phyloP scores from a whole-genome alignment of 2,797 vertebrate genomes.

The Myotis daubentonii region DNA sequence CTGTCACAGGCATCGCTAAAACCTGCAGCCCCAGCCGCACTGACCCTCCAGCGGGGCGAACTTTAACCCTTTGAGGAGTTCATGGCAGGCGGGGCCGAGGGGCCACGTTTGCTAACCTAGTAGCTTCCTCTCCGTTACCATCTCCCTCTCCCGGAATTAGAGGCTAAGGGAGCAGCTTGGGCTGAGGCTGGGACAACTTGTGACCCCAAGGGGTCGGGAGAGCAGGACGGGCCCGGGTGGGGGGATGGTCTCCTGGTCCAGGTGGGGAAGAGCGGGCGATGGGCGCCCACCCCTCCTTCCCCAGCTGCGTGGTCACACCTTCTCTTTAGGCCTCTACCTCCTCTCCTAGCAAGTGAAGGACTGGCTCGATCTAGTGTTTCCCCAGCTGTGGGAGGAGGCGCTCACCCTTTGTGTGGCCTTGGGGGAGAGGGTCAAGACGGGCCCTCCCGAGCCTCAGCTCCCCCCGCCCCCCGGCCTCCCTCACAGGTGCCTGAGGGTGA shows the following conservation, averaged over 20 bases:
- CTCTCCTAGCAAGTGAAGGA: not conserved
- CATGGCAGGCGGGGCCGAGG: slow-evolving; percentile 42
- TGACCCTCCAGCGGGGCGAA: slow-evolving; percentile 74
- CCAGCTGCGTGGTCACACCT: not conserved
- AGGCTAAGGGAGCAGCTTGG: slow-evolving; percentile 67
- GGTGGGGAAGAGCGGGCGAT: not conserved
- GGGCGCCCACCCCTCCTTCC: not conserved
- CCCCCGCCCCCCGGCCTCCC: not conserved
- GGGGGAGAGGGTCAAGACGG: not conserved
- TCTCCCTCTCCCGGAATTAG: slow-evolving; percentile 24
- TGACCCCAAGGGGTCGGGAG: slow-evolving; percentile 19
- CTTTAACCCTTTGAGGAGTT: slow-evolving; percentile 93
- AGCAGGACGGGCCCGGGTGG: not conserved
- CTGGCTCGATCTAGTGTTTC: not conserved
- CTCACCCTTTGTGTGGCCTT: not conserved
- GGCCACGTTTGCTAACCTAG: not conserved
- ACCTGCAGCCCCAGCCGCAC: slow-evolving; percentile 69
- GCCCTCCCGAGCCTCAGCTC: not conserved
- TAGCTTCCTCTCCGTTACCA: slow-evolving; percentile 37
- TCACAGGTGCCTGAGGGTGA: not conserved
- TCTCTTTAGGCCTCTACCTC: not conserved
- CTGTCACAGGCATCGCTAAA: slow-evolving; percentile 73
- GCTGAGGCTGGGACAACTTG: slow-evolving; percentile 75
- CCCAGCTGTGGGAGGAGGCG: not conserved
- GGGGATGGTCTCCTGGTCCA: too few species aligned